phyloP scores from a whole-genome alignment of 2,888 invertebrate genomes.

The Drosophila eohydei region DNA sequence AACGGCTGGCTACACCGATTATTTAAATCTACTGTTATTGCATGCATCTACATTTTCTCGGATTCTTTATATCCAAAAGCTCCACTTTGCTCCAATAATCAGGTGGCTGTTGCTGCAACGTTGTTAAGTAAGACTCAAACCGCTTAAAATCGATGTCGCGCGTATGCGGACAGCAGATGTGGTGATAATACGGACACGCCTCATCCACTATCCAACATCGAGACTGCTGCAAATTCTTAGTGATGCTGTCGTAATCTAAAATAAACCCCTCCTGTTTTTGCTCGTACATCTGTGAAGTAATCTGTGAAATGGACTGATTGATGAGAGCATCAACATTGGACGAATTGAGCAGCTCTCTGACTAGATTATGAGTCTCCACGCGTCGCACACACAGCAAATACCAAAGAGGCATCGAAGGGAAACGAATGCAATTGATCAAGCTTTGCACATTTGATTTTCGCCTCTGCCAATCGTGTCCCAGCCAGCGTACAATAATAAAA shows the following conservation, averaged over 20 bases:
- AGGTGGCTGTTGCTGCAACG: slow-evolving; percentile 55
- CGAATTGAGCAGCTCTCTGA: slow-evolving; percentile 88
- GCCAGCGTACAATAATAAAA: slow-evolving; percentile 92
- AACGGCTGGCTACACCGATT: not conserved
- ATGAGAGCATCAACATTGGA: slow-evolving; percentile 89
- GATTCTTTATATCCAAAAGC: slow-evolving; percentile 21
- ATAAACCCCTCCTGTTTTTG: slow-evolving; percentile 5
- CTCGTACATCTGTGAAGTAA: slow-evolving; percentile 53
- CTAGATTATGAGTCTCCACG: slow-evolving; percentile 37
- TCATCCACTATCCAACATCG: slow-evolving; percentile 62
- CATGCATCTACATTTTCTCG: slow-evolving; percentile 26
- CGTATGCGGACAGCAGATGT: slow-evolving; percentile 42
- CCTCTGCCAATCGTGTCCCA: slow-evolving; percentile 89
- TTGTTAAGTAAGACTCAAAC: slow-evolving; percentile 72
- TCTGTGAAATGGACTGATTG: slow-evolving; percentile 82
- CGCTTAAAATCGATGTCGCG: slow-evolving; percentile 56
- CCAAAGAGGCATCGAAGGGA: slow-evolving; percentile 91
- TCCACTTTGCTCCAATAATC: slow-evolving; percentile 67
- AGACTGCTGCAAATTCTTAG: not conserved
- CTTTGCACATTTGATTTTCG: slow-evolving; percentile 87
- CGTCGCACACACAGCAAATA: slow-evolving; percentile 88
- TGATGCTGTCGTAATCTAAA: not conserved
- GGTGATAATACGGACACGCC: slow-evolving; percentile 55
- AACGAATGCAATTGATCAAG: slow-evolving; percentile 89
- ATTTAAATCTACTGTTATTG: not conserved